Conservation (phyloP, 2,888 invertebrate genomes). For the Stratiomys singularior region DNA sequence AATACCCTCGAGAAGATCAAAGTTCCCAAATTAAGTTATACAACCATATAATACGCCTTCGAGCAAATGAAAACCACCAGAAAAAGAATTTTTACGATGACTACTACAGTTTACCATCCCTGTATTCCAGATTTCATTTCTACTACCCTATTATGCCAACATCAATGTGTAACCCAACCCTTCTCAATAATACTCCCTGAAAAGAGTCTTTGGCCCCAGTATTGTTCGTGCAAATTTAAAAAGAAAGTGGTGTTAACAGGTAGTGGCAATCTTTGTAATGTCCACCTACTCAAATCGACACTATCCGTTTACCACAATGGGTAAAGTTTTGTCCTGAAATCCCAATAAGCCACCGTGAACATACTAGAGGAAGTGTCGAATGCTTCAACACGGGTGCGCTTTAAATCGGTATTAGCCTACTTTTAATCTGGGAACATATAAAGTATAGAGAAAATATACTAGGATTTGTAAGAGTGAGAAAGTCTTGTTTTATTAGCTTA, state of each 20-base stretch:
- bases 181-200: background rate
- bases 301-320: background rate
- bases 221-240: background rate
- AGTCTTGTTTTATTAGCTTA: background rate
- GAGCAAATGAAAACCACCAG: background rate
- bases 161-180: background rate
- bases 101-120: background rate
- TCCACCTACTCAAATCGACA: background rate
- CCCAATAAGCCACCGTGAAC: too few species aligned
- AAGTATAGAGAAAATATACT: background rate
- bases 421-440: background rate
- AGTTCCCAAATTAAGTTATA: background rate
- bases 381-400: background rate
- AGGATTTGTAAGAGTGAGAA: background rate
- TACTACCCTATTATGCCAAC: background rate
- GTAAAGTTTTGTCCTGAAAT: too few species aligned
- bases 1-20: too few species aligned
- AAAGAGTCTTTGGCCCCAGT: background rate
- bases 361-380: background rate
- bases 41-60: background rate
- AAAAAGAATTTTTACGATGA: background rate
- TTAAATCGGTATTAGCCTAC: slow-evolving; percentile 2
- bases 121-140: background rate
- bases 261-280: background rate
- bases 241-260: too few species aligned